These are phyloP conservation scores for Nyctereutes procyonoides DNA, from an alignment of 2,113 vertebrate genomes.

Conservation along the genomic window DNA sequence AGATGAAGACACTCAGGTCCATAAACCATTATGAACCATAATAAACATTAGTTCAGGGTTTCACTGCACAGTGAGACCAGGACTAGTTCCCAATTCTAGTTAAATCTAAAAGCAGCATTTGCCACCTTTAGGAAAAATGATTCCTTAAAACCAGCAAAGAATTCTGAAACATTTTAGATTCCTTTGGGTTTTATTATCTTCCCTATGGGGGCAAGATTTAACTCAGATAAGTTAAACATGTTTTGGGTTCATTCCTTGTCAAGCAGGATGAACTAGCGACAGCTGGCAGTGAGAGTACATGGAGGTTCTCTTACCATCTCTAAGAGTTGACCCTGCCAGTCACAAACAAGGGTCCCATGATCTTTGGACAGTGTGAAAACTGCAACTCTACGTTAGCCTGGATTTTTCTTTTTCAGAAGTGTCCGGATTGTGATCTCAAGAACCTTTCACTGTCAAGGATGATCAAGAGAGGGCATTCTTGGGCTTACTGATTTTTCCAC, in stretches of 20 bases:
- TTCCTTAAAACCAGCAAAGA: not conserved
- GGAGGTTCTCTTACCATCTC: not conserved
- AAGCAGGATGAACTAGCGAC: not conserved
- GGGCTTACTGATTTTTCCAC: not conserved
- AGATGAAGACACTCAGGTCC: not conserved
- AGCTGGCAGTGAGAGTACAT: not conserved
- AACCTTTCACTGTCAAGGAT: not conserved
- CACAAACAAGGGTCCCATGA: not conserved
- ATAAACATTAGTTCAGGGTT: not conserved
- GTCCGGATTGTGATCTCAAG: not conserved
- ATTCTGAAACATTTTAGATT: not conserved
- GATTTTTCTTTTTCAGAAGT: slow-evolving; percentile 5
- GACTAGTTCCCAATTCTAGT: not conserved
- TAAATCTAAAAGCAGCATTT: not conserved
- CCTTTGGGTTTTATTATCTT: slow-evolving; percentile 21
- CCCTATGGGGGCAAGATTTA: not conserved
- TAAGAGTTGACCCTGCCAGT: not conserved
- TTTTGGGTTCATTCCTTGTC: not conserved
- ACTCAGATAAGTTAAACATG: not conserved
- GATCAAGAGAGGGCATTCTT: not conserved
- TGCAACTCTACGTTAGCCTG: not conserved
- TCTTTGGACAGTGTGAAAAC: not conserved
- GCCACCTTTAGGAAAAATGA: not conserved
- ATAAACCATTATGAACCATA: too few species aligned
- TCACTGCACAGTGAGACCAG: not conserved